Evolutionary conservation across 2,113 vertebrate species (phyloP).

Genomic region (Catagonus wagneri): DNA sequence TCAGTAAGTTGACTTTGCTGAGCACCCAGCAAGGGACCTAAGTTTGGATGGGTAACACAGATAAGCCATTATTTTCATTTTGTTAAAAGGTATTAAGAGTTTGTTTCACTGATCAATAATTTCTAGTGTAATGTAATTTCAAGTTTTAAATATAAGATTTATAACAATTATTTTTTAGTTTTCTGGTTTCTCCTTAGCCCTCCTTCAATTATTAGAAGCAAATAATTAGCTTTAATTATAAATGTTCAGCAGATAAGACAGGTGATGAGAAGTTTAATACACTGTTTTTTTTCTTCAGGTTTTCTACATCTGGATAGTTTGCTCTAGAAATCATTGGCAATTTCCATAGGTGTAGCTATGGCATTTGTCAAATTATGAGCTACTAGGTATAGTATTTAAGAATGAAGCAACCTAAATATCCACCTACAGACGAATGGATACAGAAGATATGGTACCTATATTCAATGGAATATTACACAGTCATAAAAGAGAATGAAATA

Average conservation of each 20-base stretch:
- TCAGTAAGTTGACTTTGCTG: not conserved
- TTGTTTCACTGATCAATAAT: not conserved
- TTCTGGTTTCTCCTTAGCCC: not conserved
- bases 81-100: not conserved
- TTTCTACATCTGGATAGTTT: not conserved
- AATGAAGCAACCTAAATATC: not conserved
- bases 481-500: too few species aligned
- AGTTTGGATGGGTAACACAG: accelerated
- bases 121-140: not conserved
- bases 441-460: too few species aligned
- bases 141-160: not conserved
- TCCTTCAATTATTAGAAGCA: not conserved
- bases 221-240: slow-evolving; percentile 30
- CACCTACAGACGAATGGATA: too few species aligned
- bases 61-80: not conserved
- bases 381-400: not conserved
- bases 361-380: not conserved
- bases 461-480: too few species aligned
- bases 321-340: not conserved
- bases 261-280: not conserved
- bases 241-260: not conserved
- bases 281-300: not conserved
- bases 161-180: not conserved
- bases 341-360: not conserved
- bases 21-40: not conserved